Percentiles rank a stretch among this genome's conserved stretches.
Conservation (phyloP, 2,797 vertebrate genomes). For the Podarcis lilfordi region DNA sequence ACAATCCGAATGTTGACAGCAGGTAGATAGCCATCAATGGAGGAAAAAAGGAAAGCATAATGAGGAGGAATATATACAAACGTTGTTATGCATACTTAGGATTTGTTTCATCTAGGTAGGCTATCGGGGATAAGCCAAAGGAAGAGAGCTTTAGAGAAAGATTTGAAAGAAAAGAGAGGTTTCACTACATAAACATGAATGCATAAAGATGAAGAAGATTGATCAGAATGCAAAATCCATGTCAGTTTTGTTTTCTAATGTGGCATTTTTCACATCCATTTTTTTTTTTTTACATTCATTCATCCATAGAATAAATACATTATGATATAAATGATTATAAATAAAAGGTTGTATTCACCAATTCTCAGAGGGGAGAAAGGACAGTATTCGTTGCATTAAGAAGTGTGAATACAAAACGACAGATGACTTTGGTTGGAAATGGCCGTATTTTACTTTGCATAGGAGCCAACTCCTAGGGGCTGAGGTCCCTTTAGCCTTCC, state of each 20-base stretch:
- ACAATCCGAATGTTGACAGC: too few relatives aligned
- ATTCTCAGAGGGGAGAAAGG: neutral
- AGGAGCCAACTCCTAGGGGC: too few relatives aligned
- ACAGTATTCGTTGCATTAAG: neutral
- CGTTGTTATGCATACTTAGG: neutral
- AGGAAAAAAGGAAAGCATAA: neutral
- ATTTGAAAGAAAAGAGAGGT: neutral
- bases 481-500: too few relatives aligned
- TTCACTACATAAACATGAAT: neutral
- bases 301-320: neutral
- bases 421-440: neutral
- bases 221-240: neutral
- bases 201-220: neutral
- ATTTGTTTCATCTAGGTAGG: neutral
- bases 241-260: neutral
- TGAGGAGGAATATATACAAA: neutral
- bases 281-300: neutral
- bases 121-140: neutral
- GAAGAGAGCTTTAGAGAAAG: neutral
- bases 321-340: neutral
- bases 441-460: accelerated
- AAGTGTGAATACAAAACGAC: neutral
- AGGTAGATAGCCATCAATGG: neutral
- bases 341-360: neutral
- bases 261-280: neutral